phyloP scores from a whole-genome alignment of 2,888 invertebrate species.

The Dryocosmus kuriphilus region DNA sequence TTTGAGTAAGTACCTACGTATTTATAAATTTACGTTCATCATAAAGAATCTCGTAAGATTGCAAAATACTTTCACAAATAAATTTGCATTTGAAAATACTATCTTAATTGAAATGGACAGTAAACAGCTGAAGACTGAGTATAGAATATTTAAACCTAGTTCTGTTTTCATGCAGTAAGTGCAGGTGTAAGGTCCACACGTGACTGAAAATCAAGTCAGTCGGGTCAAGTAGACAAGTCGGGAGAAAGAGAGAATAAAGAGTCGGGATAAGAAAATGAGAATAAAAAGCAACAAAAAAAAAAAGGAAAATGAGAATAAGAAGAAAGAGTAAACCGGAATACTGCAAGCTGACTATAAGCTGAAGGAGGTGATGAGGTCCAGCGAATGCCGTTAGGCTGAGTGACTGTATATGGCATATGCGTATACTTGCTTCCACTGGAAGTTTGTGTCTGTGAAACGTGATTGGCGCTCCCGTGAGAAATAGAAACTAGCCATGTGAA shows the following conservation, averaged over 20 bases:
- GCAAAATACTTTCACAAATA: constrained; percentile 27
- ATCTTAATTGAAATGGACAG: background rate
- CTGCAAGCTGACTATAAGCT: constrained; percentile 36
- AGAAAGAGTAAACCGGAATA: constrained; percentile 33
- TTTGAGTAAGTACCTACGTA: background rate
- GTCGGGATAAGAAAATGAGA: constrained; percentile 29
- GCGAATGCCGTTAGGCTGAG: constrained; percentile 68
- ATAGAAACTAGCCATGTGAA: constrained; percentile 37
- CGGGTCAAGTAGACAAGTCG: constrained; percentile 20
- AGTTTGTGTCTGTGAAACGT: constrained; percentile 30
- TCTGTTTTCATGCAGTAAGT: background rate
- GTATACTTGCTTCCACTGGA: constrained; percentile 19
- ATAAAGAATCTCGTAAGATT: constrained; percentile 12
- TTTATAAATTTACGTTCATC: constrained; percentile 13
- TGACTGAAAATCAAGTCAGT: constrained; percentile 38
- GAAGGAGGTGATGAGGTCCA: constrained; percentile 60
- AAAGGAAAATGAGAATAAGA: background rate
- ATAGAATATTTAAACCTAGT: constrained; percentile 10
- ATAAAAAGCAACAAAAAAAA: constrained; percentile 8
- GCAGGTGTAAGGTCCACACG: constrained; percentile 26
- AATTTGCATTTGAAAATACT: constrained; percentile 33
- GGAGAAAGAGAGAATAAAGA: constrained; percentile 30
- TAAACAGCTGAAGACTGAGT: background rate
- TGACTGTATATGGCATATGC: constrained; percentile 52
- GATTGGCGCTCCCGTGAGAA: constrained; percentile 36